These are phyloP conservation scores for Criorhina ranunculi DNA, from an alignment of 2,888 invertebrate species.

Conservation along the genomic window DNA sequence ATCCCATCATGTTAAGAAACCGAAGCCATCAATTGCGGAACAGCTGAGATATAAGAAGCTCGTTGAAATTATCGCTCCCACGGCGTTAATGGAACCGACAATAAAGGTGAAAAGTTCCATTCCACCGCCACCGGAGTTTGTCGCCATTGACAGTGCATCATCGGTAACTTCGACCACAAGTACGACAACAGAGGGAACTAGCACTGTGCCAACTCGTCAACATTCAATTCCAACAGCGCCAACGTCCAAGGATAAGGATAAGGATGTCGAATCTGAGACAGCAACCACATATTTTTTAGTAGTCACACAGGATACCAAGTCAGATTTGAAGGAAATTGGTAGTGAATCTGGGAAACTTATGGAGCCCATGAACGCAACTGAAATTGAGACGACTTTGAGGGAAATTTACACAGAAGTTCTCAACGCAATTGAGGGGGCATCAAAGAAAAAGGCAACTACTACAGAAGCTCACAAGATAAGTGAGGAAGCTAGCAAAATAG, in stretches of 20 bases:
- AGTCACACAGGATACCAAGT: slow-evolving; percentile 30
- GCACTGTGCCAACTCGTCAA: slow-evolving; percentile 3
- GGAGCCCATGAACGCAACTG: slow-evolving; percentile 22
- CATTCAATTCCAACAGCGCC: background rate
- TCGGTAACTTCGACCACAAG: background rate
- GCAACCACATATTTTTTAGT: slow-evolving; percentile 68
- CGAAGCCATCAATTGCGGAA: slow-evolving; percentile 78
- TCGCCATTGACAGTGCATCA: slow-evolving; percentile 40
- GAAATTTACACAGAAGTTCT: slow-evolving; percentile 63
- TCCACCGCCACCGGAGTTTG: slow-evolving; percentile 50
- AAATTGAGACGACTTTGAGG: slow-evolving; percentile 49
- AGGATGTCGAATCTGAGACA: slow-evolving; percentile 41
- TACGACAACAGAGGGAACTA: slow-evolving; percentile 26
- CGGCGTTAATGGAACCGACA: slow-evolving; percentile 77
- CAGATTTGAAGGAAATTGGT: background rate
- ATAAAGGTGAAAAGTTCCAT: slow-evolving; percentile 48
- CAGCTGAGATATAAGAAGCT: slow-evolving; percentile 80
- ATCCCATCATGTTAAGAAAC: slow-evolving; percentile 78
- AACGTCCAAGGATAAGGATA: slow-evolving; percentile 21
- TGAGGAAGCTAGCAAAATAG: background rate
- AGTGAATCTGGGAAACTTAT: background rate
- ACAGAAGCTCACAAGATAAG: background rate
- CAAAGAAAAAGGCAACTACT: background rate
- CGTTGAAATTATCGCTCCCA: slow-evolving; percentile 82
- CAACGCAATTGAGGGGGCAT: slow-evolving; percentile 43